These are phyloP conservation scores for Myrmecobius fasciatus DNA, from an alignment of 2,113 vertebrate genomes.

Conservation along the genomic window DNA sequence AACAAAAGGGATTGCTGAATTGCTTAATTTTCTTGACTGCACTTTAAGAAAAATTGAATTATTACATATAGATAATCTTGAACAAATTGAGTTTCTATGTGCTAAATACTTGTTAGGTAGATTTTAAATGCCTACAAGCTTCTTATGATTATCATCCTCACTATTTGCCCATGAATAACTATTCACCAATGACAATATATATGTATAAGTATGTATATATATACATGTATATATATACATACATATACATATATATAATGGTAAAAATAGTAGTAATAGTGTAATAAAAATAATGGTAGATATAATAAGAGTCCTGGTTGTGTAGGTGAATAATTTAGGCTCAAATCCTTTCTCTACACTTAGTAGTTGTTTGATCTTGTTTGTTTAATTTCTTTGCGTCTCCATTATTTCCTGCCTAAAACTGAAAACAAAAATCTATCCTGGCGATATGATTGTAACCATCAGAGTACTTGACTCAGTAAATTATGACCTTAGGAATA, in stretches of 20 bases:
- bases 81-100: slow-evolving; percentile 23
- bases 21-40: neutral
- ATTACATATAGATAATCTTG: neutral
- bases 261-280: neutral
- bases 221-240: too few relatives aligned
- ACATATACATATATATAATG: too few relatives aligned
- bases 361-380: neutral
- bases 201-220: too few relatives aligned
- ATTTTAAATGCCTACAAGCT: slow-evolving; percentile 5
- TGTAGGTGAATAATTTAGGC: neutral
- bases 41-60: neutral
- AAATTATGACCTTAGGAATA: too few relatives aligned
- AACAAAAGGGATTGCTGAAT: neutral
- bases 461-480: too few relatives aligned
- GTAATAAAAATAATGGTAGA: too few relatives aligned
- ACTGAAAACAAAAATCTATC: neutral
- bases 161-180: neutral
- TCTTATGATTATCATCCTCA: slow-evolving; percentile 4
- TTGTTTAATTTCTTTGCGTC: neutral
- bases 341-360: neutral
- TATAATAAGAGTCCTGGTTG: neutral
- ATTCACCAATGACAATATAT: neutral
- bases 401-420: neutral
- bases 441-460: neutral
- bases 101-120: slow-evolving; percentile 26